Evolutionary conservation across 1,140 invertebrate genomes (phyloP).

Genomic region (Zaprionus vittiger): DNA sequence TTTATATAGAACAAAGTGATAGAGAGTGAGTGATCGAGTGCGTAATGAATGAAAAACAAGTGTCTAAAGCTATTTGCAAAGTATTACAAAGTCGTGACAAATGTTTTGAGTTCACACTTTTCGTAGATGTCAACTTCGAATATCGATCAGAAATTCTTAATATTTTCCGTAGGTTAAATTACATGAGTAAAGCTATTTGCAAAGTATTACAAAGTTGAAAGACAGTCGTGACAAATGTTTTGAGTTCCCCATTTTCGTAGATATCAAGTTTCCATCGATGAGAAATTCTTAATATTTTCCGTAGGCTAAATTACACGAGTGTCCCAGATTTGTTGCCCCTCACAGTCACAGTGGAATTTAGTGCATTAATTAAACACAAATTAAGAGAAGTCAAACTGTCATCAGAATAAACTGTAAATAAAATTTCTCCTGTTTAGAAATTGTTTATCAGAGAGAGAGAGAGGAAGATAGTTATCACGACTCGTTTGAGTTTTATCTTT

Average conservation of each 20-base stretch:
- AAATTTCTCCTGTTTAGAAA: slow-evolving; percentile 9
- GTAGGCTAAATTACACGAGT: neutral
- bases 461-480: slow-evolving; percentile 39
- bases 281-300: neutral
- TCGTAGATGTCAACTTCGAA: neutral
- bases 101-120: neutral
- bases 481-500: slow-evolving; percentile 47
- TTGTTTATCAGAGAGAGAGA: slow-evolving; percentile 40
- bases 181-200: neutral
- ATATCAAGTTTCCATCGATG: neutral
- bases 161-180: neutral
- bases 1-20: neutral
- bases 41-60: neutral
- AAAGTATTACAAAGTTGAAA: neutral
- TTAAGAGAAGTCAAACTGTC: slow-evolving; percentile 72
- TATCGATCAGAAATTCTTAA: neutral
- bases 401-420: slow-evolving; percentile 53
- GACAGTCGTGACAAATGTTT: slow-evolving; percentile 1
- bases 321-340: neutral
- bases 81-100: neutral
- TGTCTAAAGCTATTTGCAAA: neutral
- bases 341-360: slow-evolving; percentile 34
- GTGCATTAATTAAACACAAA: slow-evolving; percentile 72
- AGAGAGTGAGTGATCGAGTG: neutral
- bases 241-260: neutral